phyloP scores from a whole-genome alignment of 2,113 vertebrate species.

The Myodes glareolus region DNA sequence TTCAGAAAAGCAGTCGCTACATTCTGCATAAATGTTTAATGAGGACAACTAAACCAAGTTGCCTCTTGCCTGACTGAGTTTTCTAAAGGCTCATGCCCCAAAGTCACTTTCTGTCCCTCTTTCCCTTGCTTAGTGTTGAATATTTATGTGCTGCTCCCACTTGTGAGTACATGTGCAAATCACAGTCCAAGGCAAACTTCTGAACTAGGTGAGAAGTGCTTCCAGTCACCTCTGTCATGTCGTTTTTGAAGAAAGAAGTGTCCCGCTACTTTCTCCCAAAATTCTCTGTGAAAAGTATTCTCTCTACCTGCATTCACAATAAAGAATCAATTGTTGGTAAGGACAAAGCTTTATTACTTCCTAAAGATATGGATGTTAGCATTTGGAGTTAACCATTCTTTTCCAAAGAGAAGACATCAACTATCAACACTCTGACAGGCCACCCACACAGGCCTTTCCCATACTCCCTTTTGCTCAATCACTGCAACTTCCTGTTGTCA shows the following conservation, averaged over 20 bases:
- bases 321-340: slow-evolving; percentile 7
- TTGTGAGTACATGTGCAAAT: not conserved
- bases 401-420: not conserved
- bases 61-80: slow-evolving; percentile 44
- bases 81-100: not conserved
- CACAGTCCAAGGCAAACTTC: slow-evolving; percentile 36
- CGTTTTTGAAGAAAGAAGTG: slow-evolving; percentile 15
- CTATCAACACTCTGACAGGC: not conserved
- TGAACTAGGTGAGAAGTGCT: not conserved
- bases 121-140: not conserved
- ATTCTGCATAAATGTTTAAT: not conserved
- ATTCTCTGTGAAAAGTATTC: slow-evolving; percentile 22
- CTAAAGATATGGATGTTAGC: not conserved
- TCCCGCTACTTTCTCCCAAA: not conserved
- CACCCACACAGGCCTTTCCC: not conserved
- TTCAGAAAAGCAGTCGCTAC: not conserved
- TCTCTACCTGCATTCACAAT: not conserved
- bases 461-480: not conserved
- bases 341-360: not conserved
- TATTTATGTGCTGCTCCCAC: slow-evolving; percentile 49
- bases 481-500: not conserved
- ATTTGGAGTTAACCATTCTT: not conserved
- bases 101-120: slow-evolving; percentile 25
- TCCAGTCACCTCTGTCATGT: slow-evolving; percentile 16
- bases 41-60: not conserved